phyloP scores from a whole-genome alignment of 92 coral and sea anemone genomes.

The Umimayanthus kanabou region DNA sequence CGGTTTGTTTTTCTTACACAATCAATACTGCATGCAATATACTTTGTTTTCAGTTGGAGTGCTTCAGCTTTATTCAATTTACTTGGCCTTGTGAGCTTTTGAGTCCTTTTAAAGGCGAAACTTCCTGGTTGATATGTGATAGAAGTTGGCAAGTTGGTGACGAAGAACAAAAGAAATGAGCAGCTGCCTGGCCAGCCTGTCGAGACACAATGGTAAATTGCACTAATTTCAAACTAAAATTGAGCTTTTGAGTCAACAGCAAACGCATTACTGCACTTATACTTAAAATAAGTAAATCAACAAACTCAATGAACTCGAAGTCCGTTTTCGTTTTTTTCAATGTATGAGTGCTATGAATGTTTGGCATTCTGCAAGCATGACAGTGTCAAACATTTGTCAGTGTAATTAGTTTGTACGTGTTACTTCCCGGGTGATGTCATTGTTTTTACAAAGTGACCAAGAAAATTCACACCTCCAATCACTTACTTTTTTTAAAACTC shows the following conservation, averaged over 20 bases:
- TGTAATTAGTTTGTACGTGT: neutral
- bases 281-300: constrained; percentile 13
- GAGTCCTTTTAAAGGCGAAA: neutral
- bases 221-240: neutral
- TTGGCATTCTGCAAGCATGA: neutral
- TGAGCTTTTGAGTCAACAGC: neutral
- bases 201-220: constrained; percentile 5
- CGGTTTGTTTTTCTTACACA: neutral
- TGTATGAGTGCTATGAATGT: neutral
- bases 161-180: neutral
- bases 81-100: neutral
- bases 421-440: constrained; percentile 6
- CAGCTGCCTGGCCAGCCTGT: neutral
- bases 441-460: neutral
- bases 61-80: neutral
- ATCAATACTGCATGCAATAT: neutral
- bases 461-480: neutral
- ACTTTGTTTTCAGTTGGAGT: neutral
- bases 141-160: neutral
- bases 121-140: neutral
- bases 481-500: neutral
- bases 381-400: neutral
- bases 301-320: neutral
- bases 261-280: constrained; percentile 3
- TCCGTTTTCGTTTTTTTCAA: neutral